Percentiles rank a stretch among this genome's conserved stretches.
These are phyloP conservation scores for Sebastes melanostomus DNA, from an alignment of 2,797 vertebrate species.

Conservation along the genomic window DNA sequence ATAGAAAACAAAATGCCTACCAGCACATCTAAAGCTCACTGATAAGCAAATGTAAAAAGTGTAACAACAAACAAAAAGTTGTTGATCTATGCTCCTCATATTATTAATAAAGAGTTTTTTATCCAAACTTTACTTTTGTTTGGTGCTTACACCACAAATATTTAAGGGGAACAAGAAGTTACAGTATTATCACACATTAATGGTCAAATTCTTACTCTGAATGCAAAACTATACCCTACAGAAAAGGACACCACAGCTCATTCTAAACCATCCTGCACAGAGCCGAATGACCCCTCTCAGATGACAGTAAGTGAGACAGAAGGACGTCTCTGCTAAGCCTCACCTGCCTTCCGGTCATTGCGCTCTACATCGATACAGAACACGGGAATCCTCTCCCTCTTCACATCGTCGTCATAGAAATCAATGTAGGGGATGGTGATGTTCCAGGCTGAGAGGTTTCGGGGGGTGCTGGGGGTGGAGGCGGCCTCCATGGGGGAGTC, in stretches of 20 bases:
- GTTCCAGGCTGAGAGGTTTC: slow-evolving; percentile 95
- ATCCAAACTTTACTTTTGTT: no score
- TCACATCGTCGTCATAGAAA: slow-evolving; percentile 92
- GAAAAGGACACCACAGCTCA: neutral
- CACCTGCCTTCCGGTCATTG: slow-evolving; percentile 93
- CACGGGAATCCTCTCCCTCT: slow-evolving; percentile 93
- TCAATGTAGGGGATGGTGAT: slow-evolving; percentile 96
- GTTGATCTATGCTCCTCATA: no score
- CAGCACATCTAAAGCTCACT: neutral
- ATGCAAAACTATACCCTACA: neutral
- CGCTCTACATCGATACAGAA: slow-evolving; percentile 97
- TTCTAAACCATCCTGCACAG: neutral
- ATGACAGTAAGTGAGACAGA: neutral
- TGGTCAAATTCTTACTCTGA: neutral
- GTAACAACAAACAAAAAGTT: neutral
- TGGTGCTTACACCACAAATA: neutral
- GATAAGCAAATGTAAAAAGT: rapidly evolving
- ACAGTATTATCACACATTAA: neutral
- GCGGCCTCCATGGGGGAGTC: slow-evolving; percentile 91
- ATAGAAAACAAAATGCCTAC: neutral
- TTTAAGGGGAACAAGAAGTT: neutral
- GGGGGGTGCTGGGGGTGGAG: slow-evolving; percentile 91
- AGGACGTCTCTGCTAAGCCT: neutral
- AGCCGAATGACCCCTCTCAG: neutral
- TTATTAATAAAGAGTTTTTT: no score